These are phyloP conservation scores for Pyrocoelia pectoralis DNA, from an alignment of 2,888 invertebrate species.

Conservation along the genomic window DNA sequence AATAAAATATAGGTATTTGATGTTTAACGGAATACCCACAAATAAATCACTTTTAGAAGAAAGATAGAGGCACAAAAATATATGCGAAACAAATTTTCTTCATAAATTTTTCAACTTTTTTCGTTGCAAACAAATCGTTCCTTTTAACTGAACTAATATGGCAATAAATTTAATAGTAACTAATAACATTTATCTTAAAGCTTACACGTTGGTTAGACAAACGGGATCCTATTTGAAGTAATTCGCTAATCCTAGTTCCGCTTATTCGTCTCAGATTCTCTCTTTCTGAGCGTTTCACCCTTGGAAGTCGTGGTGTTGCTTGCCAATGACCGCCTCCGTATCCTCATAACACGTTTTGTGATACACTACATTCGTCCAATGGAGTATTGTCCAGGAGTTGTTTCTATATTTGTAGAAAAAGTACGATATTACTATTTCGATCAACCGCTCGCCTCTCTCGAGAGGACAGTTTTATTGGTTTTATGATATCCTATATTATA, in stretches of 20 bases:
- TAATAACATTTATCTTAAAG: slow-evolving; percentile 25
- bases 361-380: slow-evolving; percentile 31
- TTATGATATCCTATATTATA: slow-evolving; percentile 44
- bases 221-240: slow-evolving; percentile 24
- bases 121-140: slow-evolving; percentile 14
- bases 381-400: slow-evolving; percentile 12
- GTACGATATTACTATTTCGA: slow-evolving; percentile 24
- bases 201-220: slow-evolving; percentile 26
- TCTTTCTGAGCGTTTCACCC: slow-evolving; percentile 15
- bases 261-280: slow-evolving; percentile 22
- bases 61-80: too few species aligned
- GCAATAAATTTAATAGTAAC: slow-evolving; percentile 25
- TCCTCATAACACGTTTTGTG: slow-evolving; percentile 35
- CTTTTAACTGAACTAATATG: slow-evolving; percentile 16
- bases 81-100: too few species aligned
- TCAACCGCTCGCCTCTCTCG: slow-evolving; percentile 28
- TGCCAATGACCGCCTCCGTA: slow-evolving; percentile 30
- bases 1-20: too few species aligned
- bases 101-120: neutral
- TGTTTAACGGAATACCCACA: too few species aligned
- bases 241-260: slow-evolving; percentile 26
- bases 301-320: slow-evolving; percentile 21
- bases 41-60: too few species aligned
- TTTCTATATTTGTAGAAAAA: slow-evolving; percentile 9
- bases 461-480: slow-evolving; percentile 44